Base-by-base conservation (phyloP, 2,113 vertebrate species). In the Varanus salvator region DNA sequence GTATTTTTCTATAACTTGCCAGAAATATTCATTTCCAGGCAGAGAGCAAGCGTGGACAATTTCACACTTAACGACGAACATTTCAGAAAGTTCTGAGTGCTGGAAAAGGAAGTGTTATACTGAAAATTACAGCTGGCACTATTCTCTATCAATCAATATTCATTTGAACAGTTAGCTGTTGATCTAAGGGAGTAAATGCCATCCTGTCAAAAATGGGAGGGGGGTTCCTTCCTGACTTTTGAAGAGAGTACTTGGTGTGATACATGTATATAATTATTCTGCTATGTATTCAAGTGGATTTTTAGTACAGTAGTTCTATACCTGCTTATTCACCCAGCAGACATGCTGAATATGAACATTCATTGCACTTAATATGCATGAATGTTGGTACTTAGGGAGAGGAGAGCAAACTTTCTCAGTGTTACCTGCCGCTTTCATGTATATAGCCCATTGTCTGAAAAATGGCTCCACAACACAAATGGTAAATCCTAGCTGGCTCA, bases 31-130 rank as follows among this genome's bases (percentile, higher is more conserved):
- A 44, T 80, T 54, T 92, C 92, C 48, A 84, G 87, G 78, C 25
- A 48, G 84, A 64, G 72, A 68, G 80, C 6, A 48, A 50, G 1
- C 78, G 17, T 87, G 75, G 48, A 90, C 90, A 93, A 48, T 91
- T 88, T 48, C 87, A 92, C 80, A 77, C 76, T 8, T 93, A 85
- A 84, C 90, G 74, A 75, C 80, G 93, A 38, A 71, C 89, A 31
- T 50, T 88, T 93, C 88, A 60, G 83, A 93, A 86, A 82, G 27
- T 48, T 27, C 60, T 91, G 64, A 69, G 27, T 92, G 84, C 64
- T 93, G 57, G 74, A n/a, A 91, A 94, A 84, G 88, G 34, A 87
- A 93, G 52, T 85, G 27, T 86, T 92, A 88, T 71, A 90, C 93
- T 71, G 87, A 91, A 88, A 92, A 29, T 25, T 80, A 60, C 64